phyloP scores from a whole-genome alignment of 2,888 invertebrate genomes.

The Taphrorychus bicolor region DNA sequence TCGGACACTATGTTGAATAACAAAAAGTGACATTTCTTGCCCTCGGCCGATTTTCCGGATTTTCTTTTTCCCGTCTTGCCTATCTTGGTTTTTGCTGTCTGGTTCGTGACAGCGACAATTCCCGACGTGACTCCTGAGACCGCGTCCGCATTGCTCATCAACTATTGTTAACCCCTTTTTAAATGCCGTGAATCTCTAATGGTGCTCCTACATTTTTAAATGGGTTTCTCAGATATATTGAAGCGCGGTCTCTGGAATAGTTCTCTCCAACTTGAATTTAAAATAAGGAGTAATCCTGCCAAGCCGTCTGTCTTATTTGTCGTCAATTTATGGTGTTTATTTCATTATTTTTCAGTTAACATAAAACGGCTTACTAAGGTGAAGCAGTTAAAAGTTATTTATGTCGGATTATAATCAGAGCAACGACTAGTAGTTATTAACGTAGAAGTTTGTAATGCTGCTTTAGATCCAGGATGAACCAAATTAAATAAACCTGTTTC shows the following conservation, averaged over 20 bases:
- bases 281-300: neutral
- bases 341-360: neutral
- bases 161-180: slow-evolving; percentile 23
- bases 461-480: neutral
- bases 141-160: slow-evolving; percentile 25
- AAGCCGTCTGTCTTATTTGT: neutral
- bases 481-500: neutral
- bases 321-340: neutral
- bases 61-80: slow-evolving; percentile 28
- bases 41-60: slow-evolving; percentile 13
- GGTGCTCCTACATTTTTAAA: slow-evolving; percentile 3
- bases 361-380: neutral
- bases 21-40: slow-evolving; percentile 32
- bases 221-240: slow-evolving; percentile 2
- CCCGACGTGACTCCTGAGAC: slow-evolving; percentile 24
- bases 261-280: neutral
- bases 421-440: neutral
- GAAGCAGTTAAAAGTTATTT: neutral
- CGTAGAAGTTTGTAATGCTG: neutral
- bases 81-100: slow-evolving; percentile 31
- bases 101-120: slow-evolving; percentile 26
- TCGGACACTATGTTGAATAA: slow-evolving; percentile 28
- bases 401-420: neutral
- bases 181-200: slow-evolving; percentile 23
- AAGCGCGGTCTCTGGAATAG: neutral